Conservation (phyloP, 2,888 invertebrate species). For the Eurois occulta region DNA sequence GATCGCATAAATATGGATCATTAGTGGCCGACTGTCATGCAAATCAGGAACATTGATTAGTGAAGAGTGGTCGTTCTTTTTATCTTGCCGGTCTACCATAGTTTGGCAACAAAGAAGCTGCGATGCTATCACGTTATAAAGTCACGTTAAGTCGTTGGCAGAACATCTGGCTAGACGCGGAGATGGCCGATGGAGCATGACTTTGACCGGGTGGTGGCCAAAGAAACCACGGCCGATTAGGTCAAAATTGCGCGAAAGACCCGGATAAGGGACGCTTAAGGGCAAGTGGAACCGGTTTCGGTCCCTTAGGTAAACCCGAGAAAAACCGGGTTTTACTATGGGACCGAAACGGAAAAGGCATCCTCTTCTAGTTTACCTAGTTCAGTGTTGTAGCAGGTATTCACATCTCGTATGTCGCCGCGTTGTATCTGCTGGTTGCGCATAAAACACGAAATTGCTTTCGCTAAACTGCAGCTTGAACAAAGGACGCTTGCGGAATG, state of each 20-base stretch:
- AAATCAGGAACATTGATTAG: slow-evolving; percentile 52
- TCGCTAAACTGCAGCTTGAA: slow-evolving; percentile 83
- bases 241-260: too few species aligned
- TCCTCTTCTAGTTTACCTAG: slow-evolving; percentile 42
- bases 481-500: slow-evolving; percentile 80
- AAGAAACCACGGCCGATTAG: too few species aligned
- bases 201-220: too few species aligned
- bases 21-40: slow-evolving; percentile 55
- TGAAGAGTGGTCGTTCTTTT: slow-evolving; percentile 8
- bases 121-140: not conserved
- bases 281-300: too few species aligned
- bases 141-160: not conserved
- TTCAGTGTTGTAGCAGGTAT: slow-evolving; percentile 55
- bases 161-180: too few species aligned
- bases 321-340: too few species aligned
- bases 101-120: not conserved
- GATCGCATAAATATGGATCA: slow-evolving; percentile 63
- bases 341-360: not conserved
- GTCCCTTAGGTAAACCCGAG: too few species aligned
- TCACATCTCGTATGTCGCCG: slow-evolving; percentile 62
- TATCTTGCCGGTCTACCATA: not conserved
- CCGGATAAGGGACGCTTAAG: too few species aligned
- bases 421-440: slow-evolving; percentile 75
- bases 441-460: slow-evolving; percentile 87
- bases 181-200: too few species aligned